Evolutionary conservation across 1,140 invertebrate species (phyloP), one percentile per base, ranked within the genome.

Genomic region (Laupala kohalensis): DNA sequence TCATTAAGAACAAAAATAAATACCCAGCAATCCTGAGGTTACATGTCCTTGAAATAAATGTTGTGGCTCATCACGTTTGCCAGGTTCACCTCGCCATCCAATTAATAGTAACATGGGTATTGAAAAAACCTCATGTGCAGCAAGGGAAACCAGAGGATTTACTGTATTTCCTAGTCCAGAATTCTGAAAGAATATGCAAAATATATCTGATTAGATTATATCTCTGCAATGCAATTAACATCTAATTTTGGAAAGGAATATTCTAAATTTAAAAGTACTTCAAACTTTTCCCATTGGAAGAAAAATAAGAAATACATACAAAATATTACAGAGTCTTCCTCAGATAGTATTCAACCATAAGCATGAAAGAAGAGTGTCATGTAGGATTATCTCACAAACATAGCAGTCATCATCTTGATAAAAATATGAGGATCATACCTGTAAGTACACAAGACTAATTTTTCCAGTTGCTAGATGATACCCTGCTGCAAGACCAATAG

Each of bases 51-150:
- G 83, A 15, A 80, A 76, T 30, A 74, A 68, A 73, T 84, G 83
- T 71, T 84, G 83, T 66, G 83, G 83, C 74, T 84, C 83, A 77
- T 84, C 83, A 71, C 81, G 70, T 73, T 83, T 83, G n/a, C 83
- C 83, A 69, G 83, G 82, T 75, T 83, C 80, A 12, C 82, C 76
- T 73, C 82, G 62, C 82, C 82, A 84, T 23, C 83, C 83, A 74
- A 84, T 78, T 68, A 84, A 75, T n/a, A 84, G 73, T 5, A 84
- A 74, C 77, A 83, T 80, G 5, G 83, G 83, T 24, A 83, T 80
- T 73, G 78, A 80, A 72, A 82, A 84, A 3, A 83, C 81, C 67
- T 79, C 77, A 1, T 78, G 79, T 3, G 76, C 76, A 26, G 80
- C 79, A 67, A 84, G 75, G 53, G 82, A 83, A 73, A 83, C 79